Base-by-base conservation (phyloP, 2,113 vertebrate genomes). In the Neogobius melanostomus region DNA sequence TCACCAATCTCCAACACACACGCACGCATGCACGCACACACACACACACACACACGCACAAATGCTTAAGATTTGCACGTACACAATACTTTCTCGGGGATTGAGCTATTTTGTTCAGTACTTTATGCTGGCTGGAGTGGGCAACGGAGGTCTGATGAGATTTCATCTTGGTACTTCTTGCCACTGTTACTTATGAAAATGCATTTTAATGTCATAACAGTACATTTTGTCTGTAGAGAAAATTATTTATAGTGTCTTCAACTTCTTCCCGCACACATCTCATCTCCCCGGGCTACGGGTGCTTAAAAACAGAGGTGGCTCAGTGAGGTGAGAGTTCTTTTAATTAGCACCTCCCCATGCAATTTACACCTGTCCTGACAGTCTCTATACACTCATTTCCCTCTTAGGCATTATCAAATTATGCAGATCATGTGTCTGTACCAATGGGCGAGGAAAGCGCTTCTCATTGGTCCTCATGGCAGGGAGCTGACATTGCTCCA, bases 251-350 rank as follows among this genome's bases (percentile, higher is more conserved):
- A 45, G 14, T 1, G 4, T 5, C 6, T 45, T 8, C 6, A 44
- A 44, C 59, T 45, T 45, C 10, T 43, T 61, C 36, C 4, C 44
- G 56, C 21, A 56, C 45, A 45, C 42, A 14, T 16, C 5, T 28
- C 42, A 14, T 16, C 5, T 28, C 50, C 51, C 51, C 61, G 14
- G 43, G 11, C 15, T 8, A 6, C 59, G 52, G 17, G 21, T 36
- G 63, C 65, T 45, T 3, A 44, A 36, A 61, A 49, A 7, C 57
- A 65, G 60, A 69, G 48, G 51, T 45, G 9, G 48, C 45, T 9
- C 16, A 9, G 57, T 8, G 51, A 61, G 53, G 64, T 64, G 62
- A 75, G 52, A 57, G 66, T 64, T 75, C 59, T 43, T 2, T 72
- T 28, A 62, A 70, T 70, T 77, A 75, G n/a, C 45, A 47, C 0